These are phyloP conservation scores for Strigamia crassipes DNA, from an alignment of 2,888 invertebrate genomes.

Conservation along the genomic window DNA sequence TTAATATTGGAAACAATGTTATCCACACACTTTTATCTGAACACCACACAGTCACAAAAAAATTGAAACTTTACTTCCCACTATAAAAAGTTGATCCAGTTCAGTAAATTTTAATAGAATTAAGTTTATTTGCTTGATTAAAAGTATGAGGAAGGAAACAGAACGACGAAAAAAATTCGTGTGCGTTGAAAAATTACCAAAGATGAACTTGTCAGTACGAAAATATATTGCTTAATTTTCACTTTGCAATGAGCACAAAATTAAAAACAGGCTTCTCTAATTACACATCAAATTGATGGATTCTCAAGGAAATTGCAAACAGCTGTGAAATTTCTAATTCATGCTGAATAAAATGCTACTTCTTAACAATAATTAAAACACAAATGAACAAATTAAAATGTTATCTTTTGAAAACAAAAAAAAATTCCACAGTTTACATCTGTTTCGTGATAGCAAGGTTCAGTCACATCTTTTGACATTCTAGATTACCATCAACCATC, in stretches of 20 bases:
- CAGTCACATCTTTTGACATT: conserved; percentile 13
- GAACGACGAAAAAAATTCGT: background rate
- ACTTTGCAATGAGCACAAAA: background rate
- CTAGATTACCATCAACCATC: background rate
- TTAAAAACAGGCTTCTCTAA: background rate
- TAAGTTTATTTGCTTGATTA: background rate
- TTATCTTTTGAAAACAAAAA: background rate
- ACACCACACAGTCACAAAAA: background rate
- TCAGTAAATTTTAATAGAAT: background rate
- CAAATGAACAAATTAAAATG: background rate
- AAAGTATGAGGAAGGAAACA: conserved; percentile 27
- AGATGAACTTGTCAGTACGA: background rate
- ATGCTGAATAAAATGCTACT: background rate
- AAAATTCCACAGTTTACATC: conserved; percentile 18
- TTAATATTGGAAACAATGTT: background rate
- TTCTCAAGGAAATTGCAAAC: conserved; percentile 20
- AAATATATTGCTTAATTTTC: conserved; percentile 1
- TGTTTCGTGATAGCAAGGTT: background rate
- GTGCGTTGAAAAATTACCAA: background rate
- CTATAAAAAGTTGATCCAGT: conserved; percentile 3
- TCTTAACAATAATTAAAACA: background rate
- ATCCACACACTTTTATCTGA: background rate
- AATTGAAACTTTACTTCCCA: background rate
- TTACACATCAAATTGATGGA: background rate
- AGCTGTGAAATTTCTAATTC: conserved; percentile 22